Percentiles rank a stretch among this genome's conserved stretches.
Conservation (phyloP, 2,888 invertebrate genomes). For the Folsomia candida region DNA sequence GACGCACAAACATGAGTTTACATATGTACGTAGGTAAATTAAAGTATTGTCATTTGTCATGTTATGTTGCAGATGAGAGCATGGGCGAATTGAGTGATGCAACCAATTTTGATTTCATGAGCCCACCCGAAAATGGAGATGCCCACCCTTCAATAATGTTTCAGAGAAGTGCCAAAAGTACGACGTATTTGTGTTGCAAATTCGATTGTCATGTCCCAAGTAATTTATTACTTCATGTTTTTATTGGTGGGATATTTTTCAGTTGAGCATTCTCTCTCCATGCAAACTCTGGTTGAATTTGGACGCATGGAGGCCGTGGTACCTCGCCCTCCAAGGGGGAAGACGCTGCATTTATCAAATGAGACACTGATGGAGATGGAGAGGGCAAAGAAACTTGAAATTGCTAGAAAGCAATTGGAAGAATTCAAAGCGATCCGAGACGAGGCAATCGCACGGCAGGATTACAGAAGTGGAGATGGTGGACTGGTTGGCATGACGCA, state of each 20-base stretch:
- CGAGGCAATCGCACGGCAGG: conserved; percentile 6
- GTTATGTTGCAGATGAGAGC: not conserved
- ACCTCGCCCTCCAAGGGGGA: too few relatives aligned
- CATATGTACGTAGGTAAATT: too few relatives aligned
- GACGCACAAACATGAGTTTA: too few relatives aligned
- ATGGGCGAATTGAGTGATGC: not conserved
- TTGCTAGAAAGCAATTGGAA: conserved; percentile 28
- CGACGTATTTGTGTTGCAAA: too few relatives aligned
- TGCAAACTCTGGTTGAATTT: not conserved
- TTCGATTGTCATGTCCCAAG: too few relatives aligned
- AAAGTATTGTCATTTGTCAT: too few relatives aligned
- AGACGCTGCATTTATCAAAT: not conserved
- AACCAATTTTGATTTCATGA: not conserved
- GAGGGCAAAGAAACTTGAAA: conserved; percentile 8
- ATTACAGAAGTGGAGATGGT: not conserved
- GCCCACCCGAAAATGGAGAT: not conserved
- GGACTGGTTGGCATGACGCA: conserved; percentile 8
- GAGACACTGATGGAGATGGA: not conserved
- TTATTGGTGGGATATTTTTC: too few relatives aligned
- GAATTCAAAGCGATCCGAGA: conserved; percentile 23
- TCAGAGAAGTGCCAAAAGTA: too few relatives aligned
- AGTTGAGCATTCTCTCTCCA: too few relatives aligned
- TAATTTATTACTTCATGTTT: too few relatives aligned
- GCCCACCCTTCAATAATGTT: too few relatives aligned
- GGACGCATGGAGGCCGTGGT: not conserved